Evolutionary conservation across 2,888 invertebrate genomes (phyloP), one percentile per base, ranked within the genome.

Genomic region (Chorisops tibialis): DNA sequence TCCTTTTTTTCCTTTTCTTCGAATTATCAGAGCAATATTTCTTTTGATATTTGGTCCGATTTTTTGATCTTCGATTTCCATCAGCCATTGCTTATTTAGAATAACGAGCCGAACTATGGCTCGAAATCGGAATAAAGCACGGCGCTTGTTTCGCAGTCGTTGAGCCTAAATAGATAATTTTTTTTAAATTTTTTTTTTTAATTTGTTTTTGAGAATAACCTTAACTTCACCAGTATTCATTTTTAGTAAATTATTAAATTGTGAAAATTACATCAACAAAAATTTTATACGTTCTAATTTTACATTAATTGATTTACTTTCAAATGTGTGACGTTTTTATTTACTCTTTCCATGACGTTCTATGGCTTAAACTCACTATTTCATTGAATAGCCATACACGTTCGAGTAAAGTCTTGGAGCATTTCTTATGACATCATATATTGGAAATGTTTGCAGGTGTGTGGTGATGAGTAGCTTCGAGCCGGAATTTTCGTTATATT

Each of bases 1-100:
- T 65, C 81, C 82, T 62, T 81, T 80, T 70, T 80, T 81, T 67
- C 79, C 80, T 2, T 78, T 73, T 1, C 77, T 73, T 2, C 82
- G 78, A 18, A 82, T 79, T n/a, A 81, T 79, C 67, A 82, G 79
- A 30, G 80, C 80, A 6, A 85, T 82, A 67, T 85, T 82, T 48
- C 80, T 78, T 69, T 80, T 79, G 3, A 84, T 82, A 65, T 83
- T 81, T 63, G 80, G 81, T 11, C 72, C 72, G 16, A 66, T 16
- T 16, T 60, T 43, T 19, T 56, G 41, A 19, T 75, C 67, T 56
- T 70, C 68, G 2, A 80, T 70, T 67, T 84, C 84, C 35, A 79
- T 79, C 64, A 85, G 67, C 85, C 85, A 85, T 5, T 59, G 47
- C 0, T 78, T 67, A 69, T 85, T 84, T 12, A 78, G 79, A 70